phyloP scores from a whole-genome alignment of 2,888 invertebrate genomes.

The Melolontha melolontha region DNA sequence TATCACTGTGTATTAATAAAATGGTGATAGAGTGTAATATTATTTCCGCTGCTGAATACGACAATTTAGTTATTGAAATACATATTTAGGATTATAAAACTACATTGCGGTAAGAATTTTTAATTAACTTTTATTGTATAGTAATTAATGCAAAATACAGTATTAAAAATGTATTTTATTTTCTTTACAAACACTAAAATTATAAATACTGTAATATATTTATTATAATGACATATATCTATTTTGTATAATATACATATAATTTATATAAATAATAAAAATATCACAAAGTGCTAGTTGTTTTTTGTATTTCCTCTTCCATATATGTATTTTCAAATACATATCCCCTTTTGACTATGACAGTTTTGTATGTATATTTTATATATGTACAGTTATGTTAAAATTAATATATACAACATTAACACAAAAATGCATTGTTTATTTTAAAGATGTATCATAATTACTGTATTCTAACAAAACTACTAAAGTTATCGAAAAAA shows the following conservation, averaged over 20 bases:
- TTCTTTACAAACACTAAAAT: constrained; percentile 40
- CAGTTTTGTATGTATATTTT: constrained; percentile 13
- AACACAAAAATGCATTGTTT: not conserved
- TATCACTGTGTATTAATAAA: too few species aligned
- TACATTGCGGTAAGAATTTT: too few species aligned
- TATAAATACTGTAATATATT: constrained; percentile 41
- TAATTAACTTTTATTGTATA: too few species aligned
- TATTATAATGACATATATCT: constrained; percentile 34
- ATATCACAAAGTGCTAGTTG: constrained; percentile 46
- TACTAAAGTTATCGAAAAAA: constrained; percentile 7
- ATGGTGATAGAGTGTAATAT: too few species aligned
- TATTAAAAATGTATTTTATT: constrained; percentile 43
- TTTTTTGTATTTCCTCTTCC: constrained; percentile 30
- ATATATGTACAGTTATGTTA: constrained; percentile 13
- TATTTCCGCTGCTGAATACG: too few species aligned
- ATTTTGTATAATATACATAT: constrained; percentile 41
- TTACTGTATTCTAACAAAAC: constrained; percentile 2
- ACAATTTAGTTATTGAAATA: too few species aligned
- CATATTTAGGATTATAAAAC: too few species aligned
- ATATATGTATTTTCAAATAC: constrained; percentile 4
- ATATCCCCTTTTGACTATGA: constrained; percentile 2
- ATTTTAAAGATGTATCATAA: constrained; percentile 17
- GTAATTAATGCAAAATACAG: constrained; percentile 11
- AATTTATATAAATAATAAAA: constrained; percentile 45
- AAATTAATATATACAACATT: constrained; percentile 12